Evolutionary conservation across 2,888 invertebrate species (phyloP), one percentile per base, ranked within the genome.

Genomic region (Nephrotoma appendiculata): DNA sequence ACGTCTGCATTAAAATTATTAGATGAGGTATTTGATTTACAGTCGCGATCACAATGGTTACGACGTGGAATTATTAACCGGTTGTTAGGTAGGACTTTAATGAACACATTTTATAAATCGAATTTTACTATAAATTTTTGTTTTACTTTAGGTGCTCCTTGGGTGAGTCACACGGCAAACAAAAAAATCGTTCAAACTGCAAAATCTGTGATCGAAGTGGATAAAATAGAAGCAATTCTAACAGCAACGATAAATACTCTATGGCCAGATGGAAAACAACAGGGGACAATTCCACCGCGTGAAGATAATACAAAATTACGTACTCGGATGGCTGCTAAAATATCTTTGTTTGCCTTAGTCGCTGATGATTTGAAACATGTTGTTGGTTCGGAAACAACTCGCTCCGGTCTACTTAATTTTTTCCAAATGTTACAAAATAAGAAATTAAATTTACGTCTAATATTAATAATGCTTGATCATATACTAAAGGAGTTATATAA

Each of bases 21-120:
- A 94, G 96, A 97, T 89, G 97, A 97, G 92, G 95, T 97, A 5
- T 97, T 97, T 91, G 96, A 97, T 90, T 92, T 97, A 87, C 95
- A 96, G 90, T 95, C 95, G 86, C 93, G 96, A 88, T 96, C 96
- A 90, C 96, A 96, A 89, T 97, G 96, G 96, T 92, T 97, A 86
- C 91, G 97, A 57, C 92, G 96, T 86, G 93, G 96, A 87, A 94
- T 97, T 88, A 95, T 96, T 6, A 94, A 95, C 11, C 92, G 97
- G 83, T 91, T 97, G 4, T 86, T 89, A 6, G 88, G 85, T 86
- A 85, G 2, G n/a, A 7, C 15, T 42, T 85, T 42, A n/a, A 42
- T 9, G n/a, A n/a, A 41, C 11, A 12, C n/a, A 52, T 52, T 52
- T 52, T 52, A 15, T 52, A 31, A 31, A 31, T 41, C 19, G 5